phyloP scores from a whole-genome alignment of 1,140 invertebrate genomes.

The Galleria mellonella region DNA sequence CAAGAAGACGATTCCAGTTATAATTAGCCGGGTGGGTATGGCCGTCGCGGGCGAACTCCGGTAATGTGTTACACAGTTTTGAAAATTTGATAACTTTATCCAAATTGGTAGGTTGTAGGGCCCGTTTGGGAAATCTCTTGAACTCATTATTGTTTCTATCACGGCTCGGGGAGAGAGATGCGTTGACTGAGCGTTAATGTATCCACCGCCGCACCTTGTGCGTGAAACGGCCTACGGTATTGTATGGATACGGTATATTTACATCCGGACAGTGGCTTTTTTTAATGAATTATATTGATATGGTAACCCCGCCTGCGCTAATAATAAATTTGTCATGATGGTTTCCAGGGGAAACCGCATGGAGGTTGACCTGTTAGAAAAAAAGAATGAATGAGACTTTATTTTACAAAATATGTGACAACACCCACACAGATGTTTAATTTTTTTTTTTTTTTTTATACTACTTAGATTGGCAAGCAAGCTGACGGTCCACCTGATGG shows the following conservation, averaged over 20 bases:
- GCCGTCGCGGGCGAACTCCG: conserved; percentile 16
- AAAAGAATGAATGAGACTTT: too few relatives aligned
- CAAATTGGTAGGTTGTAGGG: conserved; percentile 59
- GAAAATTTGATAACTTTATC: conserved; percentile 72
- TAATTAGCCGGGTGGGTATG: conserved; percentile 36
- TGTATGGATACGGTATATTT: neutral
- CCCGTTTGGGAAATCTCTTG: conserved; percentile 62
- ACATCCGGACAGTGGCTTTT: too few relatives aligned
- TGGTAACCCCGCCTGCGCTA: too few relatives aligned
- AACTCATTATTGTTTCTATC: conserved; percentile 60
- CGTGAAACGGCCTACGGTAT: neutral
- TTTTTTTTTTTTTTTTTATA: too few relatives aligned
- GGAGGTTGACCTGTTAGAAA: too few relatives aligned
- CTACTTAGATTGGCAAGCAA: too few relatives aligned
- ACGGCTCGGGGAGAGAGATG: conserved; percentile 35
- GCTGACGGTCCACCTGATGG: too few relatives aligned
- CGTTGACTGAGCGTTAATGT: conserved; percentile 47
- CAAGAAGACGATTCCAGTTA: conserved; percentile 49
- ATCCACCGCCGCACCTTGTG: conserved; percentile 37
- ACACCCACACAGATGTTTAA: too few relatives aligned
- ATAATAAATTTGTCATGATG: too few relatives aligned
- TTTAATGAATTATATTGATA: too few relatives aligned
- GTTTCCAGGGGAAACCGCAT: too few relatives aligned
- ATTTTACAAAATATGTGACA: too few relatives aligned
- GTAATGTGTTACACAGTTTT: conserved; percentile 63